Conservation (phyloP, 2,797 vertebrate genomes). For the Pterois miles region DNA sequence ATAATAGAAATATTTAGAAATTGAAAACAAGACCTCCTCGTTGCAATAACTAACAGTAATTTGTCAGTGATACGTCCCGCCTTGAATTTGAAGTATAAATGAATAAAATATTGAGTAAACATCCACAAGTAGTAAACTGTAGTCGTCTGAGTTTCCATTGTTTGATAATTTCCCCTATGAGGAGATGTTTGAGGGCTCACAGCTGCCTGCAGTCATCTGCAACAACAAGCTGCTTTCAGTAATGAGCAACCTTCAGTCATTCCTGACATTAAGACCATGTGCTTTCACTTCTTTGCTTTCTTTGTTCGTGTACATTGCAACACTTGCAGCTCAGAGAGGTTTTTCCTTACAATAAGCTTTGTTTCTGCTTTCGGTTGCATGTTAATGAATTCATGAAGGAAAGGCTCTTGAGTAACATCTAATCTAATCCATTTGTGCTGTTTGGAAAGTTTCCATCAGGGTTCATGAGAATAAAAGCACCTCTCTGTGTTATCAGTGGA, state of each 20-base stretch:
- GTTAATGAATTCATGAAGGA: background rate
- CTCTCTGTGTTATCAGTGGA: background rate
- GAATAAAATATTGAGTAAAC: no score
- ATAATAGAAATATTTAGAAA: background rate
- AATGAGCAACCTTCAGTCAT: background rate
- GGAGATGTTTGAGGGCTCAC: background rate
- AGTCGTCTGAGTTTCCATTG: background rate
- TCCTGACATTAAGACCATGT: background rate
- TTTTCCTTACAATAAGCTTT: no score
- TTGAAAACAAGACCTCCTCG: background rate
- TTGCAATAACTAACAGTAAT: no score
- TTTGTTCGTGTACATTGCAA: background rate
- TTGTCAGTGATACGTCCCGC: no score
- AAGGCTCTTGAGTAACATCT: background rate
- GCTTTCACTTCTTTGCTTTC: background rate
- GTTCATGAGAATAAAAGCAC: conserved; percentile 1
- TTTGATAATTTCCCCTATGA: background rate
- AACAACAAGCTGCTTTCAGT: conserved; percentile 4
- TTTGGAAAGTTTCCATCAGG: background rate
- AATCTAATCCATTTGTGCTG: background rate
- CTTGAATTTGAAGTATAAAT: no score
- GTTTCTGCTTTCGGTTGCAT: background rate
- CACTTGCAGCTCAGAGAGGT: background rate
- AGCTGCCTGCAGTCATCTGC: conserved; percentile 22
- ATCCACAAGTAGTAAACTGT: no score